A percentile compares a stretch with the other conserved stretches of the same genome.
Evolutionary conservation across 2,113 vertebrate species (phyloP).

Genomic region (Lathamus discolor): DNA sequence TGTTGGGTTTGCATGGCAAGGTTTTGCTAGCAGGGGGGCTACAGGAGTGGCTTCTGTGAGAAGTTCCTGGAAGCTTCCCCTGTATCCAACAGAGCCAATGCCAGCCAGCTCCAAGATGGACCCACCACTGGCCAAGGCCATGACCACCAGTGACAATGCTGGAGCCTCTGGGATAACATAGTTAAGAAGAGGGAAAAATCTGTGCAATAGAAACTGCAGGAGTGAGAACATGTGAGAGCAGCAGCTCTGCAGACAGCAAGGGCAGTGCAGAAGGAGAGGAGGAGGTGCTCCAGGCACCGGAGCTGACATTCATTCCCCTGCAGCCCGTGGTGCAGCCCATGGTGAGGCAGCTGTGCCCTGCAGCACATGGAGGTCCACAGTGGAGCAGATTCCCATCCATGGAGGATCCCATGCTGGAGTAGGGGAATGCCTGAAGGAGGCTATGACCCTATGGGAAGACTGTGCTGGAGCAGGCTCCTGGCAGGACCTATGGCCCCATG

Average conservation of each 20-base stretch:
- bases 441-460: not conserved
- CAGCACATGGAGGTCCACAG: not conserved
- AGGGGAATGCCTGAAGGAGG: not conserved
- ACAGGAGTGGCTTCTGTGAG: not conserved
- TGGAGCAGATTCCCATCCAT: not conserved
- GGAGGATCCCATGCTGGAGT: not conserved
- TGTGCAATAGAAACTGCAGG: not conserved
- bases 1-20: not conserved
- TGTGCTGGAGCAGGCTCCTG: not conserved
- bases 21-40: not conserved
- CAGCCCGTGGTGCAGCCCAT: not conserved
- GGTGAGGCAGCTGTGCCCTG: not conserved
- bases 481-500: not conserved
- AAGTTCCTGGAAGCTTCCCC: not conserved
- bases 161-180: not conserved
- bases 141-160: not conserved
- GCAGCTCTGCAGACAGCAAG: not conserved
- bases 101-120: fast-evolving
- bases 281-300: not conserved
- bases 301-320: not conserved
- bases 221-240: not conserved
- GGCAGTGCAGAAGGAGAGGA: not conserved
- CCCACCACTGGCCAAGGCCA: fast-evolving
- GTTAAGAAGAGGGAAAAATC: not conserved
- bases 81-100: not conserved